A percentile compares a stretch with the other conserved stretches of the same genome.
Evolutionary conservation across 2,797 vertebrate genomes (phyloP).

Genomic region (Avahi laniger): DNA sequence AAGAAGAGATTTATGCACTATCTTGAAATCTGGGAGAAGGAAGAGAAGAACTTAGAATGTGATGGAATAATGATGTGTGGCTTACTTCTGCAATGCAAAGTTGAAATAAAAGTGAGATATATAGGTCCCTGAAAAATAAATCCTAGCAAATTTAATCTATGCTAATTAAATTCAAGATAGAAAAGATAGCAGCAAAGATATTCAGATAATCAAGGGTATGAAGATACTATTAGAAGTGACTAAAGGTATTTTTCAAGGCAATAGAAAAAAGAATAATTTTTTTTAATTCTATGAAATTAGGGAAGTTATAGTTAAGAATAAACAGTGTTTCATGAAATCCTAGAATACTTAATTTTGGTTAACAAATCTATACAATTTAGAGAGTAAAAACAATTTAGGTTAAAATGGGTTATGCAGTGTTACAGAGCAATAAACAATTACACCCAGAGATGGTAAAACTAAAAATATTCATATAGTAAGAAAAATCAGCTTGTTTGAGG

Average conservation of each 20-base stretch:
- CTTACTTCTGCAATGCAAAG: not conserved
- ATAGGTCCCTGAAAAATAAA: not conserved
- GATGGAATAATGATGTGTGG: not conserved
- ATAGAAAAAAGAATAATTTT: not conserved
- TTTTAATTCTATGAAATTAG: not conserved
- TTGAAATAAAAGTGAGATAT: not conserved
- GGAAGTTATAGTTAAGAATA: not conserved
- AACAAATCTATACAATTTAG: not conserved
- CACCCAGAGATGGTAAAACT: not conserved
- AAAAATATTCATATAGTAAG: not conserved
- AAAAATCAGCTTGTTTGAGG: not conserved
- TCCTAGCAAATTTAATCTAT: not conserved
- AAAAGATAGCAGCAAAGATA: not conserved
- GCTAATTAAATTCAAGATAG: not conserved
- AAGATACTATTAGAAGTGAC: not conserved
- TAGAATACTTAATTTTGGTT: constrained; percentile 7
- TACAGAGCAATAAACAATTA: constrained; percentile 9
- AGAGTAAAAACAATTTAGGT: not conserved
- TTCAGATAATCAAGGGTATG: not conserved
- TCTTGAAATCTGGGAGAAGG: not conserved
- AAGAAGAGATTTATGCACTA: not conserved
- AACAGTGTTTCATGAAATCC: not conserved
- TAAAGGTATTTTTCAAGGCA: not conserved
- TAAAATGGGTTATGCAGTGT: not conserved
- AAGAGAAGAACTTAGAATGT: not conserved